These are phyloP conservation scores for Alosa alosa DNA, from an alignment of 2,113 vertebrate genomes.

Conservation along the genomic window DNA sequence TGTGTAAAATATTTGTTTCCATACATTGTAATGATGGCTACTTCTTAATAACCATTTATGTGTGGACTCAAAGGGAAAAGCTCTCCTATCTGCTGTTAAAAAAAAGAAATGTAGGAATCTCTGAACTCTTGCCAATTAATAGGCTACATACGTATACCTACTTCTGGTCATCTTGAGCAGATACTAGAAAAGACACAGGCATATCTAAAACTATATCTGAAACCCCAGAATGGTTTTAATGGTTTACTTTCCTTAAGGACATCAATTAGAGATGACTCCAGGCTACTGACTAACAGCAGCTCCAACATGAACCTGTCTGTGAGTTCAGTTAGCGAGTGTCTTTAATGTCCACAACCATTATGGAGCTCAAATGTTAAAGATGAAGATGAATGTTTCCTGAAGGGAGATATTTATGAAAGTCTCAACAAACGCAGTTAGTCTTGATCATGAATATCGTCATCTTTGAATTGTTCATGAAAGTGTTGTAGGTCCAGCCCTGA, in stretches of 20 bases:
- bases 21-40: conserved; percentile 18
- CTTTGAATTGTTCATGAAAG: not conserved
- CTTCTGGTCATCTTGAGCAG: not conserved
- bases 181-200: not conserved
- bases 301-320: not conserved
- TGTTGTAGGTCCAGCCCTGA: not conserved
- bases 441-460: not conserved
- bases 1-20: conserved; percentile 1
- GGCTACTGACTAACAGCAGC: not conserved
- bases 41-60: conserved; percentile 11
- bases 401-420: not conserved
- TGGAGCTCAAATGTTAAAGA: not conserved
- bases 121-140: not conserved
- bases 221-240: not conserved
- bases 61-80: not conserved
- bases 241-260: not conserved
- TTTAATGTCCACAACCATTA: not conserved
- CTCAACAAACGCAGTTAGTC: not conserved
- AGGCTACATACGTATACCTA: not conserved
- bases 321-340: not conserved
- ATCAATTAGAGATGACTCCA: not conserved
- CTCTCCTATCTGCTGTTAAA: conserved; percentile 4
- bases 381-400: not conserved
- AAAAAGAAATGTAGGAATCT: not conserved
- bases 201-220: not conserved